Evolutionary conservation across 1,140 invertebrate species (phyloP), one percentile per base, ranked within the genome.

Genomic region (Drosophila ogumai): DNA sequence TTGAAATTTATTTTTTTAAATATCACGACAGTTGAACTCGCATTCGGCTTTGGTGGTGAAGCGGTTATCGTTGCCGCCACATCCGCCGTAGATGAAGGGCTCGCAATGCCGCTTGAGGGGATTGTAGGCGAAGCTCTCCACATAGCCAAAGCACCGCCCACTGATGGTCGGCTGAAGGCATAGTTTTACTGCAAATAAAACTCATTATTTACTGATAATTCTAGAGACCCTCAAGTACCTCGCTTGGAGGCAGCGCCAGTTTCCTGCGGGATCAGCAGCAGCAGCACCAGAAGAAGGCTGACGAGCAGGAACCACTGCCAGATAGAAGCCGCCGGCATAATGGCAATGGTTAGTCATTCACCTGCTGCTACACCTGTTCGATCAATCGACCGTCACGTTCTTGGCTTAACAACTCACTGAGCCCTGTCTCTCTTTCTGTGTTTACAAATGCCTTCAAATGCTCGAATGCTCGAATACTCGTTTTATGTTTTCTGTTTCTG

Each of bases 31-130:
- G 67, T 95, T 94, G 31, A 94, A 94, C 84, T 97, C 95, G 91
- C 97, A 98, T 43, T 95, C 95, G 47, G 94, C 91, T 82, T 95
- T 93, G 17, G 93, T 94, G 22, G 91, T 75, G 90, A 97, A 98
- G 81, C 97, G 97, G 90, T 98, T 98, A 43, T 93, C 94, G 90
- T 98, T 98, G 7, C 97, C 96, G 6, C 96, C 95, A 85, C 96
- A 98, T 47, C 87, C 87, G 60, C 87, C 87, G 61, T 91, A 90
- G 75, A 91, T 84, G 74, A 90, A 90, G 61, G 73, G 54, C 55
- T 90, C 82, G 61, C 87, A 90, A 22, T 81, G 79, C 4, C 87
- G 87, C 67, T 82, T 71, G 7, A 91, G 44, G 25, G 87, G 82
- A 82, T 90, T 86, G 54, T 90, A 90, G 66, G 87, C 87, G 57